Percentiles rank a stretch among this genome's conserved stretches.
phyloP scores from a whole-genome alignment of 1,140 invertebrate species.

The Notospermus geniculatus region DNA sequence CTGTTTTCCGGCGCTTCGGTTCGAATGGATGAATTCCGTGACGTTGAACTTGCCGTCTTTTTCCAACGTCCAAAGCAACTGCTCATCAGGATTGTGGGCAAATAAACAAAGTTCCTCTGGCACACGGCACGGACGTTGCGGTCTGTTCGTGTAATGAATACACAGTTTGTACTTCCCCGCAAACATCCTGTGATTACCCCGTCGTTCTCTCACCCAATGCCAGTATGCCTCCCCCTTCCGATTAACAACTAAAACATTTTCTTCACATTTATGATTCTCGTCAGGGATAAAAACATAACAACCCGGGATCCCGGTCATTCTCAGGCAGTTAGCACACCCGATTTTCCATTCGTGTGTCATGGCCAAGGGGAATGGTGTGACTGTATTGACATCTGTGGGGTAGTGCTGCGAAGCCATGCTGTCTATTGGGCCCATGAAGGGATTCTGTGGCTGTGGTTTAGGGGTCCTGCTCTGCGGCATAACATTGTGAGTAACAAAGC shows the following conservation, averaged over 20 bases:
- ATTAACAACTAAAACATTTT: conserved; percentile 38
- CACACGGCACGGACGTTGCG: conserved; percentile 28
- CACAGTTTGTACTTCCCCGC: conserved; percentile 40
- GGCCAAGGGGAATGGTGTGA: conserved; percentile 23
- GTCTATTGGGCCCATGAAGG: too few relatives aligned
- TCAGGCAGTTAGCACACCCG: conserved; percentile 38
- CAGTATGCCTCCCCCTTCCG: conserved; percentile 21
- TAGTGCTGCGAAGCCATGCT: too few relatives aligned
- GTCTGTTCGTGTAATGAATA: conserved; percentile 28
- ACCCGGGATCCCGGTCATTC: conserved; percentile 23
- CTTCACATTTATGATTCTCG: conserved; percentile 34
- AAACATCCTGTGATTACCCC: conserved; percentile 37
- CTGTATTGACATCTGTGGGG: conserved; percentile 18
- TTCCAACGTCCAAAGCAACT: conserved; percentile 42
- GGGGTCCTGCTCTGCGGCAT: neutral
- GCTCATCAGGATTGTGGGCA: conserved; percentile 46
- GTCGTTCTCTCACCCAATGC: conserved; percentile 38
- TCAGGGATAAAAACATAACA: conserved; percentile 23
- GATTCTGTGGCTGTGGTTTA: too few relatives aligned
- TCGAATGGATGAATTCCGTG: conserved; percentile 41
- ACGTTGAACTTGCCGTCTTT: conserved; percentile 44
- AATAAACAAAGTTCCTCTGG: conserved; percentile 40
- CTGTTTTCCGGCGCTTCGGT: conserved; percentile 20
- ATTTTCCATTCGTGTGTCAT: conserved; percentile 33
- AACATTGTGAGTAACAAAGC: neutral